Conservation (phyloP, 2,888 invertebrate species). For the Ligdia adustata region DNA sequence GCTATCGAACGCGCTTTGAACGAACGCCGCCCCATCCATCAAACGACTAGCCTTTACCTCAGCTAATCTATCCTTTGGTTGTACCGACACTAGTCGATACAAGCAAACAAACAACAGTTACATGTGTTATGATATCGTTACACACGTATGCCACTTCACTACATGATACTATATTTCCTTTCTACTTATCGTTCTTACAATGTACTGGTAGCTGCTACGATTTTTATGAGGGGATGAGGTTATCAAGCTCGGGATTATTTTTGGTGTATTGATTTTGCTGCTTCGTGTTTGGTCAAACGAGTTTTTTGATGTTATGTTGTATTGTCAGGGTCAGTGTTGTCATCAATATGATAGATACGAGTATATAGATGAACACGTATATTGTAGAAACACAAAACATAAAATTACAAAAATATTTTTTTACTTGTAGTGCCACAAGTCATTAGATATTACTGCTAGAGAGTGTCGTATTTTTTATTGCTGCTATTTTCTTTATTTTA, state of each 20-base stretch:
- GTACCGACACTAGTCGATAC: slow-evolving; percentile 67
- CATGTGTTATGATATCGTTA: slow-evolving; percentile 76
- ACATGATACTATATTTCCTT: slow-evolving; percentile 75
- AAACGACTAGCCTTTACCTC: slow-evolving; percentile 55
- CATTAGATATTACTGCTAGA: too few relatives aligned
- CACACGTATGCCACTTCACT: slow-evolving; percentile 73
- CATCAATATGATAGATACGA: too few relatives aligned
- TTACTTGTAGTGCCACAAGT: too few relatives aligned
- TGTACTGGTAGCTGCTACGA: slow-evolving; percentile 40
- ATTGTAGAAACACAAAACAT: too few relatives aligned
- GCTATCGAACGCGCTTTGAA: slow-evolving; percentile 78
- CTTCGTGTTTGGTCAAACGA: slow-evolving; percentile 7
- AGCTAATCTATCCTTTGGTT: slow-evolving; percentile 69
- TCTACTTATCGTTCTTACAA: slow-evolving; percentile 46
- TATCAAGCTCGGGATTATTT: slow-evolving; percentile 23
- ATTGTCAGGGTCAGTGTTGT: too few relatives aligned
- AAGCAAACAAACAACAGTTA: slow-evolving; percentile 75
- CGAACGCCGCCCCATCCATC: slow-evolving; percentile 79
- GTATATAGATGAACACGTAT: too few relatives aligned
- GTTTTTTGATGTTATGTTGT: background rate
- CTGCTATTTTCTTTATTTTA: too few relatives aligned
- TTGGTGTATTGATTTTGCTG: slow-evolving; percentile 21
- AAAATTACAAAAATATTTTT: too few relatives aligned
- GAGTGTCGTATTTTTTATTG: too few relatives aligned
- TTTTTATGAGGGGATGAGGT: slow-evolving; percentile 39